Evolutionary conservation across 2,888 invertebrate genomes (phyloP), one percentile per base, ranked within the genome.

Genomic region (Neoscelio sp.): DNA sequence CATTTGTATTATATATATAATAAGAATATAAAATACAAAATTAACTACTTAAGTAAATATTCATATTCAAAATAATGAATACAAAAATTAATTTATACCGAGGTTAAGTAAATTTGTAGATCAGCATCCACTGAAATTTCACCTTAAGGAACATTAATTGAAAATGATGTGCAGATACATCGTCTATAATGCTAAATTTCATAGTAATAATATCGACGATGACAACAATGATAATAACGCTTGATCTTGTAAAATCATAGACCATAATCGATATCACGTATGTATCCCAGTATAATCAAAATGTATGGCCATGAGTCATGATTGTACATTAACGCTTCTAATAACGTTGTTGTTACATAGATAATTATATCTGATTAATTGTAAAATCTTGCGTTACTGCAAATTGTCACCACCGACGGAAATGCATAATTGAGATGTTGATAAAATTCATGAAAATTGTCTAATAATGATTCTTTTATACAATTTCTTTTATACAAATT

Each of bases 261-360:
- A 35, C 35, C 33, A 42, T 26, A 26, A 56, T 68, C 56, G 17
- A 46, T 46, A 20, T 28, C 10, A 46, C 38, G 35, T 13, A 40
- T 12, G 48, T 40, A 23, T 54, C 20, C 44, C 26, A 64, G 35
- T 35, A 44, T 68, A 46, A 68, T 56, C 56, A 50, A 54, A 68
- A 68, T 68, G 54, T 68, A 68, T 68, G 26, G 18, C 38, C 18
- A n/a, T 28, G 13, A 52, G 30, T 52, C 50, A 40, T 17, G 13
- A 40, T 8, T 20, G 8, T 42, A 42, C 52, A 54, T 15, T 18
- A 23, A 26, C 42, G 15, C 38, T 23, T 33, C 17, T 23, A 56
- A 44, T 56, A 26, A 20, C 38, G 17, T 65, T 20, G 17, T 65
- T 20, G 15, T 30, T 65, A 30, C 35, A 26, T 46, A 44, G 15